Evolutionary conservation across 2,113 vertebrate species (phyloP), one percentile per base, ranked within the genome.

Genomic region (Naja naja): DNA sequence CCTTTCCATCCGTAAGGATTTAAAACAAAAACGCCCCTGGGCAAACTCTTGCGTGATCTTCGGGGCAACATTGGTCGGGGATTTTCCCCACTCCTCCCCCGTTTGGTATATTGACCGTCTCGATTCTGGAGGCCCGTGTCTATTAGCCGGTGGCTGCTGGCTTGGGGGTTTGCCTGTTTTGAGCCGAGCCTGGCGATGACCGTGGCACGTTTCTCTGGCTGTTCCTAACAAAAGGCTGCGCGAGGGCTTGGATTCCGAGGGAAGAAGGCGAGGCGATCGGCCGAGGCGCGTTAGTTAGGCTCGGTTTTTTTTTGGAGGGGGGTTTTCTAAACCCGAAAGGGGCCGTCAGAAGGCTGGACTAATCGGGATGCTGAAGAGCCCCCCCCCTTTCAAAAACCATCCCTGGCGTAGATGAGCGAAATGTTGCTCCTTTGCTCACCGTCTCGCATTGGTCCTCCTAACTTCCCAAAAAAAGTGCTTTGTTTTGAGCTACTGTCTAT

Each of bases 401-500:
- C 95, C 91, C 95, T 96, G 95, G 91, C 94, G 12, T 89, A 45
- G n/a, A 81, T 16, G 34, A 69, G 30, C 4, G 4, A 69, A 64
- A 64, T 5, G 27, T 4, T n/a, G 30, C 64, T 69, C 30, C 30
- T 16, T n/a, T 45, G 6, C 11, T 23, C 22, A 7, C 14, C 27
- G n/a, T 6, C 45, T 52, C 45, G 27, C 53, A 53, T 91, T 85
- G 87, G 85, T 25, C 52, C 47, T 39, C 85, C 52, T 16, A 5
- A 55, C 30, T 52, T 88, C 25, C 1, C 49, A 7, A 43, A 43
- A 25, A 53, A 58, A 88, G 45, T 27, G 5, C 52, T 60, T 60
- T 27, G 10, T 25, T 87, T 45, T 4, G 9, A 22, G 60, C 3
- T 0, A 4, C 25, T 5, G 34, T 55, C 20, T 49, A 7, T 60